Base-by-base conservation (phyloP, 2,797 vertebrate genomes). In the Scolopax rusticola region DNA sequence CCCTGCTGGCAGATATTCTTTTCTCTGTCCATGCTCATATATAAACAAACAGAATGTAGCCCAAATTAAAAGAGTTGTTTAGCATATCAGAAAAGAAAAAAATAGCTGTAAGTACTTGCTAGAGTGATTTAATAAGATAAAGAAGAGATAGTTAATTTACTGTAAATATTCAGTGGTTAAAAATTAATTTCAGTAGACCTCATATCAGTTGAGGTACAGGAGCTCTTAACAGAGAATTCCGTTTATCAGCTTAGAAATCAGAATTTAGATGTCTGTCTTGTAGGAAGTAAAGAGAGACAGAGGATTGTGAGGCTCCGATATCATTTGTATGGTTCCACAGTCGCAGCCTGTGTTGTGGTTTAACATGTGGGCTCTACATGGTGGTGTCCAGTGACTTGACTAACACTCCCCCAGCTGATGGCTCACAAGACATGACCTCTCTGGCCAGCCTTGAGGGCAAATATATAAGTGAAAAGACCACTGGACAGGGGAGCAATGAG, bases 141-240 rank as follows among this genome's bases (percentile, higher is more conserved):
- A 54, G 20, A 82, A 77, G 51, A 79, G 33, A 77, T 60, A 61
- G 43, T 69, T 69, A 65, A 92, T 89, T 78, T 85, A 50, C 43
- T 81, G 64, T 86, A 93, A 92, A 92, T 88, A 89, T 87, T 67
- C 33, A 63, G 65, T 60, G 2, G 54, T 33, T 80, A 38, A 50
- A 84, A 94, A 79, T 87, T 33, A 63, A 75, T 89, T 96, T 91
- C 63, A 76, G 36, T 70, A 73, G 63, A 73, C 25, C 7, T 86
- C 53, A 3, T 45, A 83, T 33, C 48, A 60, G 59, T 7, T 78
- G 89, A 70, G 85, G 41, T 20, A 41, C 32, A 41, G 43, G 53
- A 61, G 14, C 36, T 71, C 41, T 75, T 89, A 61, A 61, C 6
- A 54, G 12, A 80, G 9, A 94, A 75, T 90, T 89, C 9, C 30